Percentiles rank a stretch among this genome's conserved stretches.
Evolutionary conservation across 1,140 invertebrate genomes (phyloP).

Genomic region (Drosophila eugracilis): DNA sequence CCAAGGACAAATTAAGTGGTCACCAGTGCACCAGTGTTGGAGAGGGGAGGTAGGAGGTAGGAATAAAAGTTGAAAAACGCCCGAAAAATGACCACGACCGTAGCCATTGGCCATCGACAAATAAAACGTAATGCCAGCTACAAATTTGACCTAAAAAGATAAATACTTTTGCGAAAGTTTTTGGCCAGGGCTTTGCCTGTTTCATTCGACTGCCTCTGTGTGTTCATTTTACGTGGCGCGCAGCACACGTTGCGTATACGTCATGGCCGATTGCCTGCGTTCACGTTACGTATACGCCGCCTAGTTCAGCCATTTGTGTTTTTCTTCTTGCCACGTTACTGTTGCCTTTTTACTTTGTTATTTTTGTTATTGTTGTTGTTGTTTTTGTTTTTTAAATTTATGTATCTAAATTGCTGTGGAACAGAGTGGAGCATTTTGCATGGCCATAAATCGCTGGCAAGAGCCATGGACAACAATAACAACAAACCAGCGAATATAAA

Average conservation of each 20-base stretch:
- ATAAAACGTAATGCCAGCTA: constrained; percentile 61
- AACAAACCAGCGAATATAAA: constrained; percentile 1
- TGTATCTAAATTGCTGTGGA: constrained; percentile 65
- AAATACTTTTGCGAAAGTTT: constrained; percentile 66
- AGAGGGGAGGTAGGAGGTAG: too few species aligned
- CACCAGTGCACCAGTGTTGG: constrained; percentile 61
- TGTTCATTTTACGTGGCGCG: constrained; percentile 34
- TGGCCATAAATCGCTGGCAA: constrained; percentile 62
- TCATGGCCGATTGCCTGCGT: constrained; percentile 43
- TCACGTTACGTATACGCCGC: constrained; percentile 58
- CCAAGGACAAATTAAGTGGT: constrained; percentile 70
- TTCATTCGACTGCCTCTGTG: too few species aligned
- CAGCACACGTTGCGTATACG: constrained; percentile 69
- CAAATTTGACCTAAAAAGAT: constrained; percentile 73
- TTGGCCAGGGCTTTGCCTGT: constrained; percentile 39
- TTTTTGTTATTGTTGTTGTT: constrained; percentile 5
- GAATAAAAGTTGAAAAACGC: constrained; percentile 43
- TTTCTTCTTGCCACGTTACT: constrained; percentile 11
- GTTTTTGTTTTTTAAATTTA: constrained; percentile 31
- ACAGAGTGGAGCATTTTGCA: constrained; percentile 54
- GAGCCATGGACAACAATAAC: constrained; percentile 22
- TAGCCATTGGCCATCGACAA: constrained; percentile 60
- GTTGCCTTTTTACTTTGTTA: not conserved
- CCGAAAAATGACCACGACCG: constrained; percentile 53
- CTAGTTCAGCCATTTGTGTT: constrained; percentile 30